Conservation (phyloP, 2,888 invertebrate species). For the Parapristionchus giblindavisi region DNA sequence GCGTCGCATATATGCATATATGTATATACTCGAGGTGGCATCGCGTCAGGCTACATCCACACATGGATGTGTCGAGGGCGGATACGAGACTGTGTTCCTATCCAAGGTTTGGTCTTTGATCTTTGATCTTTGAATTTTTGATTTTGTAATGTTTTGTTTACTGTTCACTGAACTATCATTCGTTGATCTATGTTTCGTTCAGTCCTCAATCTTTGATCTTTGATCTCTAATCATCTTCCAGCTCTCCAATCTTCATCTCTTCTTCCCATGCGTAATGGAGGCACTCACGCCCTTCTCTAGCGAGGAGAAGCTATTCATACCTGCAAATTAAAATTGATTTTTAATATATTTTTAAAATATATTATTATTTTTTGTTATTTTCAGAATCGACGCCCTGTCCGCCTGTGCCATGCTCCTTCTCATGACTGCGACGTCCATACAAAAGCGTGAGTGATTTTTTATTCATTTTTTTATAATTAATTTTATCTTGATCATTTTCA, state of each 20-base stretch:
- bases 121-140: no score
- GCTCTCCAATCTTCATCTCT: not conserved
- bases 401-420: no score
- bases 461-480: not conserved
- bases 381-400: conserved; percentile 29
- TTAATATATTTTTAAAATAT: no score
- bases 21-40: conserved; percentile 20
- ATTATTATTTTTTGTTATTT: no score
- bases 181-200: not conserved
- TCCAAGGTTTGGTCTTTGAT: conserved; percentile 6
- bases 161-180: not conserved
- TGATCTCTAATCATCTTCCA: conserved; percentile 2
- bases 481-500: no score
- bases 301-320: no score
- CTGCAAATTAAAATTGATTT: no score
- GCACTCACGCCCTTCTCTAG: no score
- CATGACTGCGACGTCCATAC: no score
- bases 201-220: not conserved
- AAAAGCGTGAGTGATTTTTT: no score
- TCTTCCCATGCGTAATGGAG: conserved; percentile 25
- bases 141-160: no score
- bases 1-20: not conserved
- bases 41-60: not conserved
- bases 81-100: conserved; percentile 26
- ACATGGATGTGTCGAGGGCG: conserved; percentile 17